Evolutionary conservation across 1,140 invertebrate species (phyloP).

Genomic region (Plodia interpunctella): DNA sequence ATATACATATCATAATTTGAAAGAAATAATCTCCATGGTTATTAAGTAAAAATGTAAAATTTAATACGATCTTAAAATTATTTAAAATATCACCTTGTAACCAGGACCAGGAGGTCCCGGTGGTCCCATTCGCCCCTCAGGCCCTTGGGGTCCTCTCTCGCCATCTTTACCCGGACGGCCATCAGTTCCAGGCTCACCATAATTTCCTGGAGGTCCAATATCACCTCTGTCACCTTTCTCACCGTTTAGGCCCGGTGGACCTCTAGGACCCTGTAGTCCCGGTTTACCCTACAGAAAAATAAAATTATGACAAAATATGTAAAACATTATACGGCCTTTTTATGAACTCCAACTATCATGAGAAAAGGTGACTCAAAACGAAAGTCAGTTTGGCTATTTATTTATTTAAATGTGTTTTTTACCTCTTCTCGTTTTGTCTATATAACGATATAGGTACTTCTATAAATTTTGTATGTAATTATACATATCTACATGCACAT

Average conservation of each 20-base stretch:
- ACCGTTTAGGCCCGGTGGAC: conserved; percentile 31
- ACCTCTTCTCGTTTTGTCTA: too few species aligned
- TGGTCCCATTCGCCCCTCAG: conserved; percentile 20
- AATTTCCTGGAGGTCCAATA: conserved; percentile 20
- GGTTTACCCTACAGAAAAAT: conserved; percentile 24
- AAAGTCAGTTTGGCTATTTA: too few species aligned
- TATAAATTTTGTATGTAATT: too few species aligned
- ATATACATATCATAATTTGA: too few species aligned
- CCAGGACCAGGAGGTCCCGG: conserved; percentile 24
- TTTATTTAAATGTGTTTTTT: too few species aligned
- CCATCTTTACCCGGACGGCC: conserved; percentile 25
- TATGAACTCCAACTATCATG: too few species aligned
- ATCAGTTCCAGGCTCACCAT: conserved; percentile 18
- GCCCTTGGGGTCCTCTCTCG: conserved; percentile 14
- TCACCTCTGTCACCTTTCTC: conserved; percentile 35
- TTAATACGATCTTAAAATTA: too few species aligned
- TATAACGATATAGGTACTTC: too few species aligned
- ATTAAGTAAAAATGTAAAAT: too few species aligned
- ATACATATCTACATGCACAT: too few species aligned
- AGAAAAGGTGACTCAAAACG: too few species aligned
- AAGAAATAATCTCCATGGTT: too few species aligned
- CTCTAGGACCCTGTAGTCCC: conserved; percentile 34
- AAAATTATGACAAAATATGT: conserved; percentile 4
- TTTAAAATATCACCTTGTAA: conserved; percentile 17
- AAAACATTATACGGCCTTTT: background rate